phyloP scores from a whole-genome alignment of 2,888 invertebrate genomes.

The Cheiracanthium punctorium region DNA sequence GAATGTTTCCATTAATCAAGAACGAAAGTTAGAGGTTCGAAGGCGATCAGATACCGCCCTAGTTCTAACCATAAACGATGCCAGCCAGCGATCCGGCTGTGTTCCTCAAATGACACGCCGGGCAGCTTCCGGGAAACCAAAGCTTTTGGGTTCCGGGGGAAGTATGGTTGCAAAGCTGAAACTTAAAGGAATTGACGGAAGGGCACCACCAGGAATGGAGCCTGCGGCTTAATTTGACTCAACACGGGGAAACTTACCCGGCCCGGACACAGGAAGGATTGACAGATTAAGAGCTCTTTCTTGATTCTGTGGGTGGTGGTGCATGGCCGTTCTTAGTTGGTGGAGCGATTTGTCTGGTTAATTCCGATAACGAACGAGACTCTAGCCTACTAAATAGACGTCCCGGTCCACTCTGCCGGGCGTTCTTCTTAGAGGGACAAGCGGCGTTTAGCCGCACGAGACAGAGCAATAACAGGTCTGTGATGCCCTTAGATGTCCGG shows the following conservation, averaged over 20 bases:
- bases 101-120: constrained; percentile 80
- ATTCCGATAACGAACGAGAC: constrained; percentile 86
- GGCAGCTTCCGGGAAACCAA: constrained; percentile 80
- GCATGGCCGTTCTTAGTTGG: constrained; percentile 85
- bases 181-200: too few species aligned
- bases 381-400: constrained; percentile 80
- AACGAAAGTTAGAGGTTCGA: constrained; percentile 83
- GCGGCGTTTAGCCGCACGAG: constrained; percentile 34
- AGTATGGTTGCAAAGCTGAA: constrained; percentile 75
- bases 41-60: constrained; percentile 83
- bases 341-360: constrained; percentile 85
- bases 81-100: constrained; percentile 81
- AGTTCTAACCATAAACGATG: constrained; percentile 82
- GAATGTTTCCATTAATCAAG: constrained; percentile 83
- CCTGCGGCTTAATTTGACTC: constrained; percentile 81
- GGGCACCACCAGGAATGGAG: constrained; percentile 85
- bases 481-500: constrained; percentile 79
- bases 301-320: constrained; percentile 78
- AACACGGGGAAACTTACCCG: constrained; percentile 57
- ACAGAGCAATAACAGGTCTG: constrained; percentile 31
- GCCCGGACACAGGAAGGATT: constrained; percentile 52
- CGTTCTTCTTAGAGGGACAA: constrained; percentile 36
- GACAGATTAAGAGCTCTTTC: constrained; percentile 71
- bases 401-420: constrained; percentile 3
- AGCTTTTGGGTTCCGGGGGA: constrained; percentile 74